phyloP scores from a whole-genome alignment of 1,140 invertebrate species.

The Propsilocerus akamusi region DNA sequence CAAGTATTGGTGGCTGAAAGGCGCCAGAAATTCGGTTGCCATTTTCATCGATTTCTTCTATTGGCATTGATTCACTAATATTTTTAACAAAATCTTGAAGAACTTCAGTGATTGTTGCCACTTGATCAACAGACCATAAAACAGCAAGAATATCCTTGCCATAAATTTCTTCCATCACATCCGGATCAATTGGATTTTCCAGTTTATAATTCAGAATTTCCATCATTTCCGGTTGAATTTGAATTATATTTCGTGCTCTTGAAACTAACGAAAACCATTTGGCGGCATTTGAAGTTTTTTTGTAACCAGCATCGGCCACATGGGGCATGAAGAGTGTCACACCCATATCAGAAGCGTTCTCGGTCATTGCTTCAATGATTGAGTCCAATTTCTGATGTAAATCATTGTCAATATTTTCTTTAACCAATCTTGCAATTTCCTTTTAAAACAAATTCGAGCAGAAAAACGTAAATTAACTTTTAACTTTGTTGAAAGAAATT shows the following conservation, averaged over 20 bases:
- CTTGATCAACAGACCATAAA: conserved; percentile 20
- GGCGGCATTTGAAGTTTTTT: conserved; percentile 17
- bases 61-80: background rate
- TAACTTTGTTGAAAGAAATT: background rate
- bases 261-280: conserved; percentile 7
- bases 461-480: background rate
- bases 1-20: too few species aligned
- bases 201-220: conserved; percentile 17
- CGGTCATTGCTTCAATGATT: conserved; percentile 24
- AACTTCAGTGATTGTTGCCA: conserved; percentile 13
- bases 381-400: conserved; percentile 21
- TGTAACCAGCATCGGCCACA: conserved; percentile 14
- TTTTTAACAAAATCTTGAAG: conserved; percentile 9
- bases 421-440: background rate
- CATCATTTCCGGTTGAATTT: conserved; percentile 13
- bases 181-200: conserved; percentile 15
- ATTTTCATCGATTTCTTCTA: background rate
- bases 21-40: background rate
- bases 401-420: conserved; percentile 18
- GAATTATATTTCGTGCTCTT: background rate
- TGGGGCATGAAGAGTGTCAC: conserved; percentile 15
- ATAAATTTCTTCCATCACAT: conserved; percentile 17
- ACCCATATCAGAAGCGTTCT: conserved; percentile 15
- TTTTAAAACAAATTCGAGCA: background rate
- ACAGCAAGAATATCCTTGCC: conserved; percentile 20